Evolutionary conservation across 2,888 invertebrate genomes (phyloP).

Genomic region (Doris montereyensis): DNA sequence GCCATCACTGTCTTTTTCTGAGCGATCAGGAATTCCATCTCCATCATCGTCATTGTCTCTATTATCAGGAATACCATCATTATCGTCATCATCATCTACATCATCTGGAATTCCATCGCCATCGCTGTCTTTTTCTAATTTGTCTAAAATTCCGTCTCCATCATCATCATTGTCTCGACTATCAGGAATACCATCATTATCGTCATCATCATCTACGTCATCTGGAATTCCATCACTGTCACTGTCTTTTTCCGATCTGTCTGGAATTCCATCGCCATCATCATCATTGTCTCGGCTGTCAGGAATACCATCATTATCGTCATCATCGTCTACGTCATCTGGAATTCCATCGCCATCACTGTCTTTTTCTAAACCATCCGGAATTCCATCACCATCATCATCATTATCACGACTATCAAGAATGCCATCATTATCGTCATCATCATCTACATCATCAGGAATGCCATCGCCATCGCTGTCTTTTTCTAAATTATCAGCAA

Average conservation of each 20-base stretch:
- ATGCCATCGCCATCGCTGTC: conserved; percentile 66
- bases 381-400: conserved; percentile 61
- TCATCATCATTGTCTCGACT: conserved; percentile 54
- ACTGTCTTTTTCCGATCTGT: conserved; percentile 46
- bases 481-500: conserved; percentile 54
- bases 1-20: conserved; percentile 54
- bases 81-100: conserved; percentile 52
- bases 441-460: conserved; percentile 48
- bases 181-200: conserved; percentile 61
- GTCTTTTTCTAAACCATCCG: conserved; percentile 46
- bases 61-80: conserved; percentile 61
- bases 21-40: conserved; percentile 53
- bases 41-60: conserved; percentile 60
- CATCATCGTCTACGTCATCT: conserved; percentile 51
- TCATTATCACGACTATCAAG: conserved; percentile 54
- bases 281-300: conserved; percentile 58
- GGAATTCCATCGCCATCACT: conserved; percentile 48
- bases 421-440: conserved; percentile 54
- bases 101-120: conserved; percentile 59
- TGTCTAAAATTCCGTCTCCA: conserved; percentile 66
- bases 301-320: conserved; percentile 60
- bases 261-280: conserved; percentile 56
- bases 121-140: conserved; percentile 58
- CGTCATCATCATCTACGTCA: conserved; percentile 57
- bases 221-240: conserved; percentile 63